Conservation (phyloP, 2,888 invertebrate genomes). For the Abscondita cerata region DNA sequence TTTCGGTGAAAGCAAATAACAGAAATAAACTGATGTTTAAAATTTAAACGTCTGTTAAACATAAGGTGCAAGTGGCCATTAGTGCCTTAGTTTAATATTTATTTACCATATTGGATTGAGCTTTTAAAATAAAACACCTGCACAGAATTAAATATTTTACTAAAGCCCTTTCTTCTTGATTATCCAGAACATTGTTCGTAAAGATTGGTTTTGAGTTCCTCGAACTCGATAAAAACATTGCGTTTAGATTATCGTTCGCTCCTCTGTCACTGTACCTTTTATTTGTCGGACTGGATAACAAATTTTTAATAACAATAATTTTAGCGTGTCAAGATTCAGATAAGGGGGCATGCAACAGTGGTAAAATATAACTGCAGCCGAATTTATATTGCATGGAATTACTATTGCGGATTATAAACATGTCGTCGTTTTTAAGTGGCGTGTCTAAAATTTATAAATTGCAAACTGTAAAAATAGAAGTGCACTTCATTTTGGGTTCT, state of each 20-base stretch:
- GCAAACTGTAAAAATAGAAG: constrained; percentile 23
- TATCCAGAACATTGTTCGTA: constrained; percentile 13
- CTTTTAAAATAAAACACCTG: not conserved
- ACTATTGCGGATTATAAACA: constrained; percentile 26
- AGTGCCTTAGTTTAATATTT: no score
- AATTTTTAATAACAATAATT: constrained; percentile 40
- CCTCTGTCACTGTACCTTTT: constrained; percentile 33
- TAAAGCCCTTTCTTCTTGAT: constrained; percentile 5
- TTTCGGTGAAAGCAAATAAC: no score
- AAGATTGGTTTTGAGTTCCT: constrained; percentile 24
- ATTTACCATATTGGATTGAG: no score
- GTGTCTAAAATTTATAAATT: constrained; percentile 31
- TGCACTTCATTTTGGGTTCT: constrained; percentile 1
- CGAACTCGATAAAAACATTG: constrained; percentile 34
- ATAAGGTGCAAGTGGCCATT: no score
- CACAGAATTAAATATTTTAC: not conserved
- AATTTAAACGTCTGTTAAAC: no score
- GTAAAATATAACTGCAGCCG: constrained; percentile 33
- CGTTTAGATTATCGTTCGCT: constrained; percentile 31
- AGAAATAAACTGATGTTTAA: no score
- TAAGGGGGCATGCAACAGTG: constrained; percentile 40
- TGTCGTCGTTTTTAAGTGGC: constrained; percentile 32
- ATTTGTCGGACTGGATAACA: constrained; percentile 31
- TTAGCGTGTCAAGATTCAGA: constrained; percentile 43
- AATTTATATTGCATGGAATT: constrained; percentile 19